phyloP scores from a whole-genome alignment of 1,140 invertebrate species.

The Drosophila carrolli region DNA sequence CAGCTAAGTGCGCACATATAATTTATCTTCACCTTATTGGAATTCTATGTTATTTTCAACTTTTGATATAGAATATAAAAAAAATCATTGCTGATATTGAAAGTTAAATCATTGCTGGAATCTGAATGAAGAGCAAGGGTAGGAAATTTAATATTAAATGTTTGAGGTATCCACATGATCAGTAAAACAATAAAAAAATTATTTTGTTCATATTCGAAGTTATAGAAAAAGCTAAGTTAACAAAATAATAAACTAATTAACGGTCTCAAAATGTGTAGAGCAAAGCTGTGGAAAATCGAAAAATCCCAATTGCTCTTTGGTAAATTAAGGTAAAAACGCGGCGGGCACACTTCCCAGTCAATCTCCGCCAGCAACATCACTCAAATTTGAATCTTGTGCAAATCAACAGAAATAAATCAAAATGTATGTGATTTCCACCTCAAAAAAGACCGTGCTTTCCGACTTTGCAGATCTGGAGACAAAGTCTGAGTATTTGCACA shows the following conservation, averaged over 20 bases:
- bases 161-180: no score
- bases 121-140: neutral
- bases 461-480: constrained; percentile 78
- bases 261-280: no score
- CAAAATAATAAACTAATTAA: no score
- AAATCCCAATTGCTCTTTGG: neutral
- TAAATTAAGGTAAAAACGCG: neutral
- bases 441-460: constrained; percentile 71
- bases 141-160: no score
- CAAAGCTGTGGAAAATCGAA: neutral
- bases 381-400: constrained; percentile 21
- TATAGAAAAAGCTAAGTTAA: no score
- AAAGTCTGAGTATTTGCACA: constrained; percentile 66
- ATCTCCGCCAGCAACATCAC: neutral
- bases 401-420: constrained; percentile 1
- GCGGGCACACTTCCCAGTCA: constrained; percentile 13
- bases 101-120: neutral
- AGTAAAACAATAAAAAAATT: no score
- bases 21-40: neutral
- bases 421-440: constrained; percentile 78
- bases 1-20: neutral
- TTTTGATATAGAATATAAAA: neutral
- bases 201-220: no score
- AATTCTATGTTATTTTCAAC: neutral
- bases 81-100: constrained; percentile 15